Conservation (phyloP, 2,797 vertebrate species). For the Enteromius treurensis region DNA sequence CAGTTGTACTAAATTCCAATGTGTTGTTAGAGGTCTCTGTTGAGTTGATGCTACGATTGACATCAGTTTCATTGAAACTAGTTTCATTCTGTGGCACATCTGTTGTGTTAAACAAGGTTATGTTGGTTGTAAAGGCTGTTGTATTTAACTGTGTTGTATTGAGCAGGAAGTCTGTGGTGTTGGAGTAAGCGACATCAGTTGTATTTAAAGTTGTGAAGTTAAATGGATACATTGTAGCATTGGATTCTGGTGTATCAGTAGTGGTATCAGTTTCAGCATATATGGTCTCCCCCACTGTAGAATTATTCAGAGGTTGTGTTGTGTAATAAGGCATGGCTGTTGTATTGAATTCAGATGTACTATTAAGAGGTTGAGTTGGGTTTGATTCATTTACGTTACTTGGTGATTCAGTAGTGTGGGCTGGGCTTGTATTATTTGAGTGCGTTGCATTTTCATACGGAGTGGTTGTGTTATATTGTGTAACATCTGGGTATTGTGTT, state of each 20-base stretch:
- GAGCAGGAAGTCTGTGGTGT: neutral
- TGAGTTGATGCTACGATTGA: neutral
- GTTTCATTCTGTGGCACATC: neutral
- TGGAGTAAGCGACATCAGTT: neutral
- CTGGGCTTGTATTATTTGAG: neutral
- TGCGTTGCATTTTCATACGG: neutral
- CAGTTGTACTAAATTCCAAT: constrained; percentile 1
- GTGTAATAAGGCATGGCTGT: neutral
- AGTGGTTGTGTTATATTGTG: neutral
- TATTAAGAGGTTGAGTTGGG: neutral
- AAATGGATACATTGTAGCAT: neutral
- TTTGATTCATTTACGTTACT: constrained; percentile 4
- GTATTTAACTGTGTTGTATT: constrained; percentile 2
- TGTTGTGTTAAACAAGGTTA: constrained; percentile 20
- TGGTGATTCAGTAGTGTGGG: constrained; percentile 17
- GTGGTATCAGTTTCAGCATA: neutral
- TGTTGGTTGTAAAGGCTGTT: constrained; percentile 34
- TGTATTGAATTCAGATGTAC: constrained; percentile 6
- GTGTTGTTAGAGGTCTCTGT: constrained; percentile 13
- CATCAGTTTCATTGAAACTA: neutral
- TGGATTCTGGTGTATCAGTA: neutral
- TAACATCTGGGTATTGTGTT: neutral
- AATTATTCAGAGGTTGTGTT: constrained; percentile 10
- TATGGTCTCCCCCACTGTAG: constrained; percentile 13
- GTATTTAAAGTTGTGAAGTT: constrained; percentile 19